Evolutionary conservation across 2,888 invertebrate genomes (phyloP), one percentile per base, ranked within the genome.

Genomic region (Ametastegia equiseti): DNA sequence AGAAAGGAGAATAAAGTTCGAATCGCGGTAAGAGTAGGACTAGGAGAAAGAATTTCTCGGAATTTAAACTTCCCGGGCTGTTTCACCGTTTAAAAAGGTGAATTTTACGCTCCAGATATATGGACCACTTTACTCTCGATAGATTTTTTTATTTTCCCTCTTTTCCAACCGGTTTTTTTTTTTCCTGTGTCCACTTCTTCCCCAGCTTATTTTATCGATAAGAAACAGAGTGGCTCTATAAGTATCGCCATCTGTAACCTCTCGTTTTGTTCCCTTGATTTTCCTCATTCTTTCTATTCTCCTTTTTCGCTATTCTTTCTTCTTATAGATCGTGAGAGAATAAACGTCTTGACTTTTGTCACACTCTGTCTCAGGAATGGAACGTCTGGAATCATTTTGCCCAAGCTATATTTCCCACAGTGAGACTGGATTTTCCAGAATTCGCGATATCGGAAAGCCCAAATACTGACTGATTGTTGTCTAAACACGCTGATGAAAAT

Each of bases 211-310:
- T 63, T 63, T n/a, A 33, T 63, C 63, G 63, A 63, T 63, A 63
- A 63, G 63, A 33, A 63, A 33, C 33, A 36, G 63, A 63, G 33
- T 33, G 63, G n/a, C 30, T 54, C 9, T n/a, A 36, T 63, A n/a
- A 63, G 63, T 33, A 63, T 33, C 63, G 63, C 63, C 63, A 63
- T 63, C 63, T 63, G 67, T 67, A 39, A 67, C 67, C 67, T 39
- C 67, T n/a, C 36, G 67, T 19, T n/a, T 67, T 67, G 13, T 36
- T 67, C 39, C 23, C 39, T 67, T 39, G 36, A 19, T 67, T 36
- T 39, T 19, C 36, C 39, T n/a, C 19, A 19, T 39, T 39, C 6
- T 36, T 39, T 63, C 33, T 63, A 6, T 57, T 63, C 11, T 30
- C 33, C 3, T 33, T n/a, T 11, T 67, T 39, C 19, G 19, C 5